phyloP scores from a whole-genome alignment of 2,888 invertebrate species.

The Volucella inanis region DNA sequence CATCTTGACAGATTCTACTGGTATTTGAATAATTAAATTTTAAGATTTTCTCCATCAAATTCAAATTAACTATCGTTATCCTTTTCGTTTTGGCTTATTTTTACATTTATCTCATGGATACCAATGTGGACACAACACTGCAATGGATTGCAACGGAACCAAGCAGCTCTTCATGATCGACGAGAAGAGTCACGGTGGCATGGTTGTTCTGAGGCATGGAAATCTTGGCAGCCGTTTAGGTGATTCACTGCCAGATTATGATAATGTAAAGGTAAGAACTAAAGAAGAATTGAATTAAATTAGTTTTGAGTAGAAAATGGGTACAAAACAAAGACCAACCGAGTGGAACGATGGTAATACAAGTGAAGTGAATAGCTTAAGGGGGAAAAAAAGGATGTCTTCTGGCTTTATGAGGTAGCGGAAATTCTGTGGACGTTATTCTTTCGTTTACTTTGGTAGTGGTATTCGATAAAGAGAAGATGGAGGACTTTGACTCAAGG shows the following conservation, averaged over 20 bases:
- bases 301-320: constrained; percentile 43
- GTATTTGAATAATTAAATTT: constrained; percentile 42
- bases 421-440: constrained; percentile 47
- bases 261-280: constrained; percentile 86
- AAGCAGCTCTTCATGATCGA: constrained; percentile 83
- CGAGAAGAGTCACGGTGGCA: constrained; percentile 85
- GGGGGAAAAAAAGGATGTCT: constrained; percentile 4
- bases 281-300: constrained; percentile 73
- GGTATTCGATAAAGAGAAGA: neutral
- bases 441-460: constrained; percentile 13
- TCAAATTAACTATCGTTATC: constrained; percentile 54
- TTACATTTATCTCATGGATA: neutral
- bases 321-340: constrained; percentile 3
- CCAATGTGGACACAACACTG: neutral
- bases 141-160: constrained; percentile 16
- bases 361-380: no score
- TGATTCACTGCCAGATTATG: constrained; percentile 86
- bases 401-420: constrained; percentile 21
- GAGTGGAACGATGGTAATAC: neutral
- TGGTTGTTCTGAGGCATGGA: constrained; percentile 84
- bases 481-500: neutral
- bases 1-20: constrained; percentile 6
- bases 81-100: constrained; percentile 32
- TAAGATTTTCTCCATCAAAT: constrained; percentile 25
- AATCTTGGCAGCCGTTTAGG: constrained; percentile 84